These are phyloP conservation scores for Morone saxatilis DNA, from an alignment of 2,113 vertebrate species.

Conservation along the genomic window DNA sequence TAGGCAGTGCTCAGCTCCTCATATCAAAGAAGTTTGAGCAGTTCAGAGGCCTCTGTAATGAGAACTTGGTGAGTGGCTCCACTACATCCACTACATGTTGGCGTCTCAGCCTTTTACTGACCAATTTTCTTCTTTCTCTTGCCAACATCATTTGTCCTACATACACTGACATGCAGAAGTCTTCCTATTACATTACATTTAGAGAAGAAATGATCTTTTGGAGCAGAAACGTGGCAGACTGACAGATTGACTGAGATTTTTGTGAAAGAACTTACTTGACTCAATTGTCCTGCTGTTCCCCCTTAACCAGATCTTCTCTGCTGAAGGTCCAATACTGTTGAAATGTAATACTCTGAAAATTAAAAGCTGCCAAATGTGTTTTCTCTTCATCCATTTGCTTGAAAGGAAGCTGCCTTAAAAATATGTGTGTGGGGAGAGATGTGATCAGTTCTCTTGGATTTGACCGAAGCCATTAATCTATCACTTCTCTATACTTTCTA, in stretches of 20 bases:
- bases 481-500: background rate
- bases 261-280: background rate
- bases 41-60: constrained; percentile 97
- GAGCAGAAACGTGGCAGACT: constrained; percentile 2
- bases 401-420: background rate
- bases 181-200: background rate
- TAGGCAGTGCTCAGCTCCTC: constrained; percentile 97
- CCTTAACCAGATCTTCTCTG: background rate
- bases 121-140: background rate
- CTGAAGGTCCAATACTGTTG: constrained; percentile 3
- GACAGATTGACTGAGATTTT: background rate
- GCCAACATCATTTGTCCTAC: background rate
- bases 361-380: constrained; percentile 15
- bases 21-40: constrained; percentile 99
- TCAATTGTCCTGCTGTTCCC: background rate
- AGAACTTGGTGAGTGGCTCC: constrained; percentile 86
- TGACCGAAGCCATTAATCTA: constrained; percentile 13
- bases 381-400: constrained; percentile 20
- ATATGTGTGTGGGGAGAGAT: background rate
- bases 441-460: constrained; percentile 13
- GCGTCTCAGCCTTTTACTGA: background rate
- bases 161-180: background rate
- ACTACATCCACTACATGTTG: background rate
- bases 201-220: background rate
- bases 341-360: constrained; percentile 15